Evolutionary conservation across 2,888 invertebrate genomes (phyloP).

Genomic region (Amphipoea lucens): DNA sequence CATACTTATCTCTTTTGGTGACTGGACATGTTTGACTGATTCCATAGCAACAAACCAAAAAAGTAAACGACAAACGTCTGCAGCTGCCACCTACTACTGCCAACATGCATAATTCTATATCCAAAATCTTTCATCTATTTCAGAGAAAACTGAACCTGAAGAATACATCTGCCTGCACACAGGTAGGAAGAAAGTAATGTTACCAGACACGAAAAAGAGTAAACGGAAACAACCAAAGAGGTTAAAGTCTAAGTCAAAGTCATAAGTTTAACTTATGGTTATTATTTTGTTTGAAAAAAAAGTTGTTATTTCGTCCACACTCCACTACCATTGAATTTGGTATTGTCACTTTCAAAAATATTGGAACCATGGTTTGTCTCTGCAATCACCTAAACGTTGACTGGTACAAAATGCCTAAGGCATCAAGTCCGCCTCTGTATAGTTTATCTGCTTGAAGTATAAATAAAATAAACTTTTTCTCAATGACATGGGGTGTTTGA

Average conservation of each 20-base stretch:
- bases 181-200: slow-evolving; percentile 72
- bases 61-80: background rate
- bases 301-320: slow-evolving; percentile 17
- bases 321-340: slow-evolving; percentile 18
- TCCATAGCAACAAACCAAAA: background rate
- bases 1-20: too few relatives aligned
- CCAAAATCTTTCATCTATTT: slow-evolving; percentile 40
- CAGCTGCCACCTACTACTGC: background rate
- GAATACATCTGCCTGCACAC: slow-evolving; percentile 71
- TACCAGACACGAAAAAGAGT: slow-evolving; percentile 68
- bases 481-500: background rate
- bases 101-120: background rate
- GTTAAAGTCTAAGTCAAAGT: slow-evolving; percentile 72
- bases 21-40: background rate
- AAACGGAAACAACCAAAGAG: slow-evolving; percentile 79
- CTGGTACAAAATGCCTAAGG: background rate
- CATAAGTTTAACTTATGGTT: slow-evolving; percentile 34
- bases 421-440: background rate
- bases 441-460: background rate
- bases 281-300: slow-evolving; percentile 7
- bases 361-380: too few relatives aligned
- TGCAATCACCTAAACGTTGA: background rate
- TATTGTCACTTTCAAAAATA: slow-evolving; percentile 4
- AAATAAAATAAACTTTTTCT: too few relatives aligned
- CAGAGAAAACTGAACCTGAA: slow-evolving; percentile 56